A percentile compares a stretch with the other conserved stretches of the same genome.
These are phyloP conservation scores for Aporrectodea caliginosa DNA, from an alignment of 1,140 invertebrate genomes.

Conservation along the genomic window DNA sequence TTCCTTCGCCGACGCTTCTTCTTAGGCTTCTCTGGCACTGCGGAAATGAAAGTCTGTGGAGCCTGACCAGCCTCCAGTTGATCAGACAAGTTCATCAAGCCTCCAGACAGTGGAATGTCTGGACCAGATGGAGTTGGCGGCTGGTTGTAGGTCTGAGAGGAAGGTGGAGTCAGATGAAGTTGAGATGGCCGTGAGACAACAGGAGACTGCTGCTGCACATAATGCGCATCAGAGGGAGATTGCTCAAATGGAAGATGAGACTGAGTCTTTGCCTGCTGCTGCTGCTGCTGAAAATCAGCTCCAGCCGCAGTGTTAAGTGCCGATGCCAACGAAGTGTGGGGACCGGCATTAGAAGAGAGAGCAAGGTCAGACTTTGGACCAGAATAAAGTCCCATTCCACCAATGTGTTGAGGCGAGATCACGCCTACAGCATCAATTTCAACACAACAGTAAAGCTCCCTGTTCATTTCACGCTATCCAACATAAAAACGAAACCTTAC, in stretches of 20 bases:
- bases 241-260: background rate
- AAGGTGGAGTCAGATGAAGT: background rate
- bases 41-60: background rate
- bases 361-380: background rate
- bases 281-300: background rate
- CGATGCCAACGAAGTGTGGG: background rate
- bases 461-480: no score
- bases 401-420: background rate
- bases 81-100: background rate
- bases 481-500: no score
- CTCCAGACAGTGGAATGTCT: background rate
- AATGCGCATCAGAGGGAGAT: background rate
- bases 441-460: no score
- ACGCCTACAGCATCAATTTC: background rate
- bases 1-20: conserved; percentile 24
- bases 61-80: background rate
- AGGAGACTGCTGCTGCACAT: background rate
- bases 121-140: background rate
- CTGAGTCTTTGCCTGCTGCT: background rate
- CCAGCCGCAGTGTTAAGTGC: background rate
- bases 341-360: background rate
- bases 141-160: background rate
- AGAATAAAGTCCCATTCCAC: background rate
- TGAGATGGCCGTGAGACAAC: background rate
- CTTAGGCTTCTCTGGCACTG: conserved; percentile 16